Conservation (phyloP, 2,113 vertebrate genomes). For the Corydoras sp. region DNA sequence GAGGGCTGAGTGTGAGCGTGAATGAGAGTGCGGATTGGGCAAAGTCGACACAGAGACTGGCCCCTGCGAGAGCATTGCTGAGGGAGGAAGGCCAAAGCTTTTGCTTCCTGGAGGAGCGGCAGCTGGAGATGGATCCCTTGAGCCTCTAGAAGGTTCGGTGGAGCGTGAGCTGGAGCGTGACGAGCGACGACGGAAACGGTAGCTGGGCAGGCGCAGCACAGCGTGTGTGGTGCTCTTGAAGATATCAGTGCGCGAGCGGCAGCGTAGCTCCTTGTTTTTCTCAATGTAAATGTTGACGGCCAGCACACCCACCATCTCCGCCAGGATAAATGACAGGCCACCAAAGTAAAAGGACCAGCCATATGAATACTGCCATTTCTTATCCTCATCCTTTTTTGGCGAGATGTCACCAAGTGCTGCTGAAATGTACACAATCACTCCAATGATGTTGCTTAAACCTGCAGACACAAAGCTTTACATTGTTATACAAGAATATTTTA, state of each 20-base stretch:
- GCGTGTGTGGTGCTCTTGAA: conserved; percentile 81
- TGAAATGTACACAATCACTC: conserved; percentile 92
- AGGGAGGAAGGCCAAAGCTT: conserved; percentile 67
- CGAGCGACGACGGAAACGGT: conserved; percentile 83
- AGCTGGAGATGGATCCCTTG: conserved; percentile 69
- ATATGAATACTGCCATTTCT: conserved; percentile 89
- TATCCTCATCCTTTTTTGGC: conserved; percentile 84
- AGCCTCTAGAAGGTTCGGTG: conserved; percentile 77
- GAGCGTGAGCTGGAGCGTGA: conserved; percentile 82
- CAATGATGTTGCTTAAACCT: conserved; percentile 93
- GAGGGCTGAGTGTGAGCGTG: conserved; percentile 64
- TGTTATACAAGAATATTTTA: too few species aligned
- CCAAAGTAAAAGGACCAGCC: conserved; percentile 95
- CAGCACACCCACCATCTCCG: conserved; percentile 87
- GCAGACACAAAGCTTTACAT: background rate
- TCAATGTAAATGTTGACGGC: conserved; percentile 71
- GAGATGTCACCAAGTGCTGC: conserved; percentile 86
- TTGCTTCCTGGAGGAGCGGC: conserved; percentile 62
- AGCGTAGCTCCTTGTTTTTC: conserved; percentile 76
- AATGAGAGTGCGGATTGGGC: conserved; percentile 65
- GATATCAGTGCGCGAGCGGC: conserved; percentile 83
- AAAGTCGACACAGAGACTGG: conserved; percentile 71
- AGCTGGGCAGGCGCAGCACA: conserved; percentile 85
- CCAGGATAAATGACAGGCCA: conserved; percentile 88
- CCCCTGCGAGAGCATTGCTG: conserved; percentile 66